Evolutionary conservation across 2,113 vertebrate species (phyloP), one percentile per base, ranked within the genome.

Genomic region (Caranx ignobilis): DNA sequence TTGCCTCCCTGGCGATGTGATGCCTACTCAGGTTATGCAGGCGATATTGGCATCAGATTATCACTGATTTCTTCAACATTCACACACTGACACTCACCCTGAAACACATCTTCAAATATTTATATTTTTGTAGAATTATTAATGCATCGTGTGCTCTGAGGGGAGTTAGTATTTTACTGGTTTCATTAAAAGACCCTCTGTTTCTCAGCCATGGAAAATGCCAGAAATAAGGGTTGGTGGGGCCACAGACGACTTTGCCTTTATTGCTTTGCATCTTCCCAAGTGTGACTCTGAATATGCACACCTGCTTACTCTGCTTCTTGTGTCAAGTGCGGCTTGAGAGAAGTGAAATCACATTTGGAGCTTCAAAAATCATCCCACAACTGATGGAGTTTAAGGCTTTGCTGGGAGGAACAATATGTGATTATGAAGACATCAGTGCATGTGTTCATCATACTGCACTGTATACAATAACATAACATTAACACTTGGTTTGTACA

Each of bases 181-280:
- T 82, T 88, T 91, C 62, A 86, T 91, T 88, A 88, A 81, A 79
- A 71, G 16, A 73, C 68, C 19, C 79, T 77, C 64, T 55, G 69
- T 77, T 83, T 71, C 65, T 74, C 77, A 43, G 52, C 60, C 56
- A 56, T 76, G 75, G 41, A 84, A 89, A 83, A 83, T 81, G 41
- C 52, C 19, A 75, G 65, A 71, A 80, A 89, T 71, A 59, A 60
- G 57, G 63, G 57, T 85, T 48, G 47, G 54, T 34, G 5, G 45
- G 64, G 61, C 43, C 80, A 65, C 71, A 5, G 39, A 67, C 77
- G 77, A 77, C 71, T 60, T 60, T 62, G 8, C 19, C 45, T 86
- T 86, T 89, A 87, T 89, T 88, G 88, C 77, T 87, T 74, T 62
- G 64, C 71, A 39, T 75, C 65, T 67, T 84, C 75, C 65, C 34